phyloP scores from a whole-genome alignment of 2,797 vertebrate genomes.

The Paguma larvata region DNA sequence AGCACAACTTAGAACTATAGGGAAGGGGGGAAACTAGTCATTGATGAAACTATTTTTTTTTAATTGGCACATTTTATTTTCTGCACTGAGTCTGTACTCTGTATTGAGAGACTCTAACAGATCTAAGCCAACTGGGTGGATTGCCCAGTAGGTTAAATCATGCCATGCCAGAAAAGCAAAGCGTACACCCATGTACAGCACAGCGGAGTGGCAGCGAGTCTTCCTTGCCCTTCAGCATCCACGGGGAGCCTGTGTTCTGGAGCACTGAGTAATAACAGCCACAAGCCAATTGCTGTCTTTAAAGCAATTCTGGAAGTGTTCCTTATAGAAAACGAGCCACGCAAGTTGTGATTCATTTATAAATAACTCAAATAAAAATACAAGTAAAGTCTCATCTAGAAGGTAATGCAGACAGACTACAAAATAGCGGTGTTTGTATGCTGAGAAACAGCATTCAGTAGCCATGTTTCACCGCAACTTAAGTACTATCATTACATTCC shows the following conservation, averaged over 20 bases:
- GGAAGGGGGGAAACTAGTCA: background rate
- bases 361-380: background rate
- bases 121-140: background rate
- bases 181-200: no score
- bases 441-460: background rate
- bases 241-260: background rate
- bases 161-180: background rate
- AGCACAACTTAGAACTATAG: background rate
- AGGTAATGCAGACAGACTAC: background rate
- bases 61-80: conserved; percentile 39
- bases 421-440: background rate
- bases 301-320: conserved; percentile 10
- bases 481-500: background rate
- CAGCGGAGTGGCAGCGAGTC: background rate
- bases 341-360: background rate
- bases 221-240: background rate
- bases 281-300: background rate
- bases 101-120: background rate
- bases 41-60: background rate
- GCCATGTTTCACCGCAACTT: background rate
- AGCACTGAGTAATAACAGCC: background rate
- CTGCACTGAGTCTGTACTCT: background rate
- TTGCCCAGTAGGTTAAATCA: background rate
- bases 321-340: background rate
- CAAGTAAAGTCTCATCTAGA: background rate